Evolutionary conservation across 2,797 vertebrate genomes (phyloP), one percentile per base, ranked within the genome.

Genomic region (Euphonia xanthogaster): DNA sequence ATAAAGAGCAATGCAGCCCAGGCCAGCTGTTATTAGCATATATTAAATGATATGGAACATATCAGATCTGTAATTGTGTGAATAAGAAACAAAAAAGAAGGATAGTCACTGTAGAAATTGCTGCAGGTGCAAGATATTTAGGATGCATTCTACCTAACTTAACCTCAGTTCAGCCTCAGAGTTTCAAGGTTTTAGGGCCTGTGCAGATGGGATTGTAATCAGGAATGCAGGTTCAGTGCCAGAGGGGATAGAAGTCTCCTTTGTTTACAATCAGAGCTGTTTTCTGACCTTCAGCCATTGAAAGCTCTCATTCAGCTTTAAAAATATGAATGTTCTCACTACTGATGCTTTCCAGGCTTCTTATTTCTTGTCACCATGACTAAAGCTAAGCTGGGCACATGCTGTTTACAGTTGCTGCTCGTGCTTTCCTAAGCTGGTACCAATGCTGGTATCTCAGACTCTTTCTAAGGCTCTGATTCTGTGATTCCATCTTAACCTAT

Each of bases 211-310:
- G 51, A 94, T 60, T 92, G 57, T 79, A 79, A 80, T 77, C 48
- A 92, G 53, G 75, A 85, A 79, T 61, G 87, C 16, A 74, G 47
- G 23, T 86, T 84, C 54, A 57, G 47, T 84, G 70, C 76, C 83
- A 75, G 67, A 87, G 45, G 55, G 81, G 60, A 87, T 53, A 80
- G 67, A 87, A 79, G 60, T 67, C 37, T 47, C 31, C 62, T 73
- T 90, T 94, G 79, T 93, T 94, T 91, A 79, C 57, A 55, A 42
- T 70, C 67, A 82, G 87, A 79, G 72, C 78, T 73, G 68, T 68
- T 85, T 94, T 92, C 68, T 83, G 95, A 92, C 63, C 60, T 96
- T 94, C 81, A 79, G 30, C 39, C 57, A 47, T 28, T 87, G 75
- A 91, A 91, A 87, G 61, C 48, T 89, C 71, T 73, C 63, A 76